Conservation (phyloP, 2,888 invertebrate species). For the Tetranychus piercei region DNA sequence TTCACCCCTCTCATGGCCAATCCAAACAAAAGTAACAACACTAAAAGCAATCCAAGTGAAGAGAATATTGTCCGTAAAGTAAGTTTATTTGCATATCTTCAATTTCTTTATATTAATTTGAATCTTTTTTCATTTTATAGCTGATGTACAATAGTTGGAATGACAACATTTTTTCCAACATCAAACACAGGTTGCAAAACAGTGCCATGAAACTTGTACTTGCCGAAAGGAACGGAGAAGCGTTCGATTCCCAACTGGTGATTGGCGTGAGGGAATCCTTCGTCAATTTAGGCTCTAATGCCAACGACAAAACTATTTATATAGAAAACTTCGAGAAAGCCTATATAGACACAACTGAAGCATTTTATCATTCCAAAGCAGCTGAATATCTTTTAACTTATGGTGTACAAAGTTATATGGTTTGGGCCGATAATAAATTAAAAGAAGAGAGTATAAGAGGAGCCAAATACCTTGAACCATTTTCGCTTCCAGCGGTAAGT, state of each 20-base stretch:
- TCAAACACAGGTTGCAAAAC: constrained; percentile 73
- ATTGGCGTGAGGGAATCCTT: constrained; percentile 95
- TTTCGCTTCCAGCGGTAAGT: constrained; percentile 43
- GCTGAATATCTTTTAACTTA: constrained; percentile 67
- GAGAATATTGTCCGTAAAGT: constrained; percentile 73
- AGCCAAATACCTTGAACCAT: constrained; percentile 72
- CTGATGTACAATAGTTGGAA: constrained; percentile 98
- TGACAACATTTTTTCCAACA: constrained; percentile 82
- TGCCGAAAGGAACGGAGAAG: constrained; percentile 89
- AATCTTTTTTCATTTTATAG: constrained; percentile 34
- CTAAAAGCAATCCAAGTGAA: constrained; percentile 40
- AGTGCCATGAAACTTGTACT: constrained; percentile 95
- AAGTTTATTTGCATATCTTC: constrained; percentile 13
- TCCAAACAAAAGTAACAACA: constrained; percentile 39
- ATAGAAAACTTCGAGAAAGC: constrained; percentile 85
- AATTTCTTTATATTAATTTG: not conserved
- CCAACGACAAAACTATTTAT: constrained; percentile 84
- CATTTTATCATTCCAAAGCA: constrained; percentile 74
- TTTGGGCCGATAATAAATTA: constrained; percentile 79
- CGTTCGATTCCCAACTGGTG: constrained; percentile 89
- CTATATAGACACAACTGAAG: constrained; percentile 80
- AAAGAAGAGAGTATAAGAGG: constrained; percentile 87
- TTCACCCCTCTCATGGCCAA: constrained; percentile 77
- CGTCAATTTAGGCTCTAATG: constrained; percentile 84
- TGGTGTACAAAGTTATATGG: constrained; percentile 93